These are phyloP conservation scores for Anser brachyrhynchus DNA, from an alignment of 2,113 vertebrate species.

Conservation along the genomic window DNA sequence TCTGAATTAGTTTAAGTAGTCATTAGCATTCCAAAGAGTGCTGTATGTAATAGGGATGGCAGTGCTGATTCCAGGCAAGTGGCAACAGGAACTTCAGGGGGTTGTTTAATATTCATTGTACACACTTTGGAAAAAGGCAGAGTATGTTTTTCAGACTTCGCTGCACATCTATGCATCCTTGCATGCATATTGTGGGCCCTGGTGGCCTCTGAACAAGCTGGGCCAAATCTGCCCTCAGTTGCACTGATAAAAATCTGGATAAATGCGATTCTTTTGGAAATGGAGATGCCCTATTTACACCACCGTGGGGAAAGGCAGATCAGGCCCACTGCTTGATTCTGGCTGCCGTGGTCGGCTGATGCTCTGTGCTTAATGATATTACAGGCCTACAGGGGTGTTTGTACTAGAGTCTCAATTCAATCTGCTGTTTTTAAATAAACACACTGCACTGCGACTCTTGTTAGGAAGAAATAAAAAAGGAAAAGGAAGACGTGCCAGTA, in stretches of 20 bases:
- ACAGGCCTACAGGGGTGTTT: neutral
- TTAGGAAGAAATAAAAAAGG: neutral
- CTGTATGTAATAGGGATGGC: neutral
- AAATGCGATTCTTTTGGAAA: neutral
- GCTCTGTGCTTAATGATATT: neutral
- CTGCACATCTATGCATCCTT: neutral
- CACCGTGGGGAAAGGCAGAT: neutral
- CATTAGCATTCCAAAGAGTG: neutral
- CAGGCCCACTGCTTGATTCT: neutral
- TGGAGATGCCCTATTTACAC: neutral
- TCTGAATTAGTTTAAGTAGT: conserved; percentile 5
- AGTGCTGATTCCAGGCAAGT: neutral
- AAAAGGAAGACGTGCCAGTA: neutral
- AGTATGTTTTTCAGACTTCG: conserved; percentile 1
- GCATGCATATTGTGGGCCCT: neutral
- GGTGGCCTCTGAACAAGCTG: neutral
- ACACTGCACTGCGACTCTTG: neutral
- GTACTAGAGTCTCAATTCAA: neutral
- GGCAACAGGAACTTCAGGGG: neutral
- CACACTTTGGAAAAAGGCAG: neutral
- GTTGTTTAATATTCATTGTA: conserved; percentile 36
- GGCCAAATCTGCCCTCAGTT: neutral
- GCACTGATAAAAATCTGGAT: neutral
- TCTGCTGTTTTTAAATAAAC: neutral
- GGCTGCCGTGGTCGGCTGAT: neutral